Conservation (phyloP, 64 coral and sea anemone genomes). For the Anthopleura sola region DNA sequence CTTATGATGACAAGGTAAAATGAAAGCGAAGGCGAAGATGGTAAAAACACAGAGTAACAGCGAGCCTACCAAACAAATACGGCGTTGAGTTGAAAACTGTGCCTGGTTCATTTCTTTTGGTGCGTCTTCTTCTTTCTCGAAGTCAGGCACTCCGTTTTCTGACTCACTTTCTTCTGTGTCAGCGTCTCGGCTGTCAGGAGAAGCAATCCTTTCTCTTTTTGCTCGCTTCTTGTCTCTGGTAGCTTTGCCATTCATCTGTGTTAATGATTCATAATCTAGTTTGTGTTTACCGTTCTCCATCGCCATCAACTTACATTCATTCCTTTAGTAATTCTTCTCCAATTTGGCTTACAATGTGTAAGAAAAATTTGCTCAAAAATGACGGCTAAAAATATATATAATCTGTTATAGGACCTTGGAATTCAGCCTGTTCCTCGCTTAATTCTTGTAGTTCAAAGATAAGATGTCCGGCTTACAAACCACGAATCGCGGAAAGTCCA, state of each 20-base stretch:
- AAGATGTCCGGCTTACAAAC: background rate
- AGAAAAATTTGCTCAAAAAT: background rate
- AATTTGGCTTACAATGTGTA: too few relatives aligned
- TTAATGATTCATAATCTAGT: background rate
- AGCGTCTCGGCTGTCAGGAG: slow-evolving; percentile 7
- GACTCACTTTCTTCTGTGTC: slow-evolving; percentile 25
- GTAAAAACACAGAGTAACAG: slow-evolving; percentile 85
- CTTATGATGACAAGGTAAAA: slow-evolving; percentile 70
- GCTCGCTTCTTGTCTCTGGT: background rate
- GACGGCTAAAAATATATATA: background rate
- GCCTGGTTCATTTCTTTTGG: slow-evolving; percentile 27
- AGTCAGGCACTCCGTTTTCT: background rate
- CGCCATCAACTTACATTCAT: background rate
- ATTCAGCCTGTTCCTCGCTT: background rate
- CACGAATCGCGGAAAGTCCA: background rate
- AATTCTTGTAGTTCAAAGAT: background rate
- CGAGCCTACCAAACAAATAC: slow-evolving; percentile 68
- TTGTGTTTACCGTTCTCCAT: background rate
- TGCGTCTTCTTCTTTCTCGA: slow-evolving; percentile 8
- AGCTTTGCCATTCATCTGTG: background rate
- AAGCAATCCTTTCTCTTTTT: background rate
- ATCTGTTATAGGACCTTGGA: background rate
- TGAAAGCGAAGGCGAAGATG: slow-evolving; percentile 82
- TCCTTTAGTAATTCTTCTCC: background rate
- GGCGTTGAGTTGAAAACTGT: slow-evolving; percentile 52